Evolutionary conservation across 1,140 invertebrate genomes (phyloP).

Genomic region (Atopsyche davidsoni): DNA sequence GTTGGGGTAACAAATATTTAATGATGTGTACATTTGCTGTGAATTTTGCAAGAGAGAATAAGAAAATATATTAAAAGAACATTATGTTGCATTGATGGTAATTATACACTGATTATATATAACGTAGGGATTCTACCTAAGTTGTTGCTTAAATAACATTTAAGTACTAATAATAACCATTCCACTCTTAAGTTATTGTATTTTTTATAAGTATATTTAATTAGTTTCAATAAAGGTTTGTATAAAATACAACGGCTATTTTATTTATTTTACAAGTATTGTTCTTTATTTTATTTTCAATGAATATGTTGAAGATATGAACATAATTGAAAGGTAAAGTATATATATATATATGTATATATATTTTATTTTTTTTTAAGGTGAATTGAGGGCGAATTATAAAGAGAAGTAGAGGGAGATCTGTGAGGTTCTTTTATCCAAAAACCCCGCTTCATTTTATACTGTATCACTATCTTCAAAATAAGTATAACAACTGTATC

Average conservation of each 20-base stretch:
- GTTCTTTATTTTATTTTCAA: too few relatives aligned
- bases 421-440: background rate
- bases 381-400: background rate
- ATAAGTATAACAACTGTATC: background rate
- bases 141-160: constrained; percentile 1
- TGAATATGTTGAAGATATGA: too few relatives aligned
- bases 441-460: constrained; percentile 6
- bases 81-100: too few relatives aligned
- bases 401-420: constrained; percentile 4
- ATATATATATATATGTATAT: too few relatives aligned
- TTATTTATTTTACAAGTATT: background rate
- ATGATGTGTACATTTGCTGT: too few relatives aligned
- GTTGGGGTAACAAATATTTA: too few relatives aligned
- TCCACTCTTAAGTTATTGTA: background rate
- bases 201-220: background rate
- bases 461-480: background rate
- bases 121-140: background rate
- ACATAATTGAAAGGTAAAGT: too few relatives aligned
- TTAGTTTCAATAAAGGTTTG: background rate
- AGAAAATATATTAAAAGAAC: too few relatives aligned
- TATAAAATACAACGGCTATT: background rate
- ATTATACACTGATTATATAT: too few relatives aligned
- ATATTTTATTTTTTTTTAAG: too few relatives aligned
- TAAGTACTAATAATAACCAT: background rate
- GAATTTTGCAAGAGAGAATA: too few relatives aligned